These are phyloP conservation scores for Tympanoctomys barrerae DNA, from an alignment of 2,797 vertebrate genomes.

Conservation along the genomic window DNA sequence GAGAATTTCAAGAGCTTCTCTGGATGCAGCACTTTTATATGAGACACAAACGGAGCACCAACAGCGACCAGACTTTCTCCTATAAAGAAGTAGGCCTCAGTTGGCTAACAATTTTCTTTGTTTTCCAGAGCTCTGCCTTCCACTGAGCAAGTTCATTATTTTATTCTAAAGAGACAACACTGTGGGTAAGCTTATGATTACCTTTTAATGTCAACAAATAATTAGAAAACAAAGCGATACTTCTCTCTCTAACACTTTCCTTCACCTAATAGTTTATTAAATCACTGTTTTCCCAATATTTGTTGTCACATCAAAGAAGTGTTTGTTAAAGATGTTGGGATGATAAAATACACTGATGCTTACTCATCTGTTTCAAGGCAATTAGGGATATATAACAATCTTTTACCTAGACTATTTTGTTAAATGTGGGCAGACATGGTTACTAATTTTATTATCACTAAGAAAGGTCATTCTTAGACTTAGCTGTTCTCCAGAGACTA, in stretches of 20 bases:
- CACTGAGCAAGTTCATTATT: slow-evolving; percentile 24
- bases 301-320: slow-evolving; percentile 12
- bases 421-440: not conserved
- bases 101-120: not conserved
- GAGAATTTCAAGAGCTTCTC: no score
- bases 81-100: not conserved
- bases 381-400: slow-evolving; percentile 4
- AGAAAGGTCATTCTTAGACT: not conserved
- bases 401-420: slow-evolving; percentile 14
- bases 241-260: not conserved
- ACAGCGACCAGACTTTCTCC: not conserved
- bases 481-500: not conserved
- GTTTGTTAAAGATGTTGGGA: not conserved
- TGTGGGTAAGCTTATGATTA: not conserved
- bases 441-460: slow-evolving; percentile 23
- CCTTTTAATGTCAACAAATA: slow-evolving; percentile 46
- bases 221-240: slow-evolving; percentile 59
- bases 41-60: not conserved
- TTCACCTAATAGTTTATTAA: slow-evolving; percentile 41
- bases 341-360: slow-evolving; percentile 35
- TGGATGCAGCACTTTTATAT: not conserved
- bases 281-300: slow-evolving; percentile 25
- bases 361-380: slow-evolving; percentile 22
- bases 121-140: slow-evolving; percentile 6
- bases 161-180: slow-evolving; percentile 23